Conservation (phyloP, 2,797 vertebrate genomes). For the Enteromius thamalakanensis region DNA sequence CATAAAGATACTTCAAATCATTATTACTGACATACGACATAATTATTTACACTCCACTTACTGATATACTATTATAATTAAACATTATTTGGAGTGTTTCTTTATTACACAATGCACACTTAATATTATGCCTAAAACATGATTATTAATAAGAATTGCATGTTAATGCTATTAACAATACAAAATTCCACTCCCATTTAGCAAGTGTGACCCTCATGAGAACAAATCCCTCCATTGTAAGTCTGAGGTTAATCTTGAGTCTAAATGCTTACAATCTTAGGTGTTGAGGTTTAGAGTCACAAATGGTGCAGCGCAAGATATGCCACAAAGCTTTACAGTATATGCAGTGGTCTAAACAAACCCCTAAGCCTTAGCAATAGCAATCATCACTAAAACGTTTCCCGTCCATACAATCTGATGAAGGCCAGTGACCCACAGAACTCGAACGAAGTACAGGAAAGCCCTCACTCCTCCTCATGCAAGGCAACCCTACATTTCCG, state of each 20-base stretch:
- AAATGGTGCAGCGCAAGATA: not conserved
- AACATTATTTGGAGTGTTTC: not conserved
- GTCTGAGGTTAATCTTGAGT: not conserved
- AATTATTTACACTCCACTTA: not conserved
- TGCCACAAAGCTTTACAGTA: not conserved
- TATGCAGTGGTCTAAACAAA: not conserved
- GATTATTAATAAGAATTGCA: not conserved
- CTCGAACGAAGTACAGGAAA: constrained; percentile 21
- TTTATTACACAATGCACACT: not conserved
- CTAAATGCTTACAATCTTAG: not conserved
- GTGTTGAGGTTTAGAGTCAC: not conserved
- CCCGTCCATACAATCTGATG: not conserved
- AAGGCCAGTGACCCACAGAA: constrained; percentile 15
- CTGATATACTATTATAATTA: not conserved
- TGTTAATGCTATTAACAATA: not conserved
- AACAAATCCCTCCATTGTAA: not conserved
- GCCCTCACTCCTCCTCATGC: constrained; percentile 24
- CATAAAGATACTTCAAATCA: not conserved
- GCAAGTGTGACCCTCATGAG: not conserved
- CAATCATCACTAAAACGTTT: not conserved
- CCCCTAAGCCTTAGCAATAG: not conserved
- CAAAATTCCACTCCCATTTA: not conserved
- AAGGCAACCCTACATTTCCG: constrained; percentile 24
- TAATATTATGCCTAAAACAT: not conserved
- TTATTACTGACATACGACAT: too few relatives aligned